Evolutionary conservation across 2,888 invertebrate genomes (phyloP), one percentile per base, ranked within the genome.

Genomic region (Agriopis leucophaearia): DNA sequence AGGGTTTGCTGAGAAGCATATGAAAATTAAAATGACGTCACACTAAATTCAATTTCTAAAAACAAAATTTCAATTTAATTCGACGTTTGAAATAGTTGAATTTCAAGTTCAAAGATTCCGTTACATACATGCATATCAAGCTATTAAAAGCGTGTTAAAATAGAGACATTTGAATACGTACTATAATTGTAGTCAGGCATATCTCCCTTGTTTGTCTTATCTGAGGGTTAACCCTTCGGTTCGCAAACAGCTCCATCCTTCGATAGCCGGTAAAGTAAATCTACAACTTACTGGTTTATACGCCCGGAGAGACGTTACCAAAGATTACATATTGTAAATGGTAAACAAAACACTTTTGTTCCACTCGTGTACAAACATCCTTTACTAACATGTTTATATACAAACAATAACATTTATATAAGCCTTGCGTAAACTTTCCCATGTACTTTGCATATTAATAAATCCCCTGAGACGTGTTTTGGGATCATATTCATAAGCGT

Each of bases 361-460:
- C 40, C n/a, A 40, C 36, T 16, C 50, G 15, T 15, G 38, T 44
- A 16, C 48, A 65, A 45, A 50, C 48, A 48, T 48, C 59, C 60
- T 48, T 27, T 50, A 36, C 36, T 48, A 65, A 66, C 66, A 60
- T 65, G 65, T 60, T 65, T 65, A 54, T 67, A 63, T 51, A 35
- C 56, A 61, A 68, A 60, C 57, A 64, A 64, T 62, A 60, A 59
- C 45, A 61, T 57, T 68, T 59, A 68, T 64, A 67, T 66, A 66
- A 70, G 66, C 55, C 59, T 27, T 50, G 38, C 42, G 66, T 56
- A 64, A 69, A 72, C 62, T 71, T 65, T 62, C 55, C 58, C 27
- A 69, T 66, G 44, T 60, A 69, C 64, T 70, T 71, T 69, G 69
- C 66, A 73, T 73, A 73, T 69, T 65, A 67, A 73, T 67, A 65